Evolutionary conservation across 2,113 vertebrate genomes (phyloP).

Genomic region (Heterotilapia buettikoferi): DNA sequence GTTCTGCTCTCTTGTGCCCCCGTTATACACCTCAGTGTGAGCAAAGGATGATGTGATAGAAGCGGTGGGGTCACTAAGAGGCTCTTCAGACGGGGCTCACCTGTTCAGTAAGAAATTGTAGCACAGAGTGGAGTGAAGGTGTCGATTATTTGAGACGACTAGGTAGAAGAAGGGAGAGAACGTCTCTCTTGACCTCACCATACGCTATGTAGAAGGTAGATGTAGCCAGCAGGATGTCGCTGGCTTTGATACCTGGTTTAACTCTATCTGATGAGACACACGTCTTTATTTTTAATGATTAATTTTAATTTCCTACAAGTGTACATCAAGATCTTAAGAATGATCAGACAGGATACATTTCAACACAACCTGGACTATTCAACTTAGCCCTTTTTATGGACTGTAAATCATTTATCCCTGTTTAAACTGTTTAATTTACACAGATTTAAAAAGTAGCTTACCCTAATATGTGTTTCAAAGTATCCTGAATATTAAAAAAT

Average conservation of each 20-base stretch:
- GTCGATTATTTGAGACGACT: background rate
- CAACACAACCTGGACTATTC: background rate
- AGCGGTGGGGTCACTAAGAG: background rate
- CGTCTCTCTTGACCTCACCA: background rate
- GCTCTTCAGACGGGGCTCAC: background rate
- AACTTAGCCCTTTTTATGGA: background rate
- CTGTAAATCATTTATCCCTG: background rate
- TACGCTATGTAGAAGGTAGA: background rate
- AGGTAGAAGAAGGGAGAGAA: background rate
- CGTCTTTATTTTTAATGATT: background rate
- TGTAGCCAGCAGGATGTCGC: background rate
- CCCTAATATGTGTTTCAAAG: background rate
- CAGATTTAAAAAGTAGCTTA: background rate
- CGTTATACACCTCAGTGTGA: background rate
- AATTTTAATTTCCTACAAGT: background rate
- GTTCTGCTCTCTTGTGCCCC: constrained; percentile 50
- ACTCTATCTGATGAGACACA: background rate
- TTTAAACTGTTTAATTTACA: background rate
- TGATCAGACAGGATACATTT: background rate
- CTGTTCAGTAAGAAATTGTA: background rate
- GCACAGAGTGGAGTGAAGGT: background rate
- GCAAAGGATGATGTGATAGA: background rate
- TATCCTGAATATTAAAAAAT: background rate
- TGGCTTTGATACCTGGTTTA: background rate
- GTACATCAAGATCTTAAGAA: background rate